A percentile compares a stretch with the other conserved stretches of the same genome.
Evolutionary conservation across 2,113 vertebrate species (phyloP).

Genomic region (Neogale vison): DNA sequence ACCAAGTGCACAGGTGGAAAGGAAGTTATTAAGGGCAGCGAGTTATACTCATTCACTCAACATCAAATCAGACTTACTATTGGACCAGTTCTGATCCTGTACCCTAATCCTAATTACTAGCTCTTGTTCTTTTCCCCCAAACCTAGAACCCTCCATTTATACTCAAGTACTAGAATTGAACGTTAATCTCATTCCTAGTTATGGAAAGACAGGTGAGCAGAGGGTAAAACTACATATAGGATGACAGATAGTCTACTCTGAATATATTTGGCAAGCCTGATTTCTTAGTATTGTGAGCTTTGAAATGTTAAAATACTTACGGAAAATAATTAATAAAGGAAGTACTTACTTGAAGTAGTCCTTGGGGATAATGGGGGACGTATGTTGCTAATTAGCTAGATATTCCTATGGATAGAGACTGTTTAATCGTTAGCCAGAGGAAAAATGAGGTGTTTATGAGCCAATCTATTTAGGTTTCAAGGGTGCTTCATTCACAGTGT

Average conservation of each 20-base stretch:
- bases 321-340: slow-evolving; percentile 63
- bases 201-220: neutral
- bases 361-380: neutral
- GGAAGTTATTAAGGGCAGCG: slow-evolving; percentile 52
- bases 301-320: slow-evolving; percentile 55
- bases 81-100: neutral
- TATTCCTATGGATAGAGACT: neutral
- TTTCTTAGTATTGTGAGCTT: slow-evolving; percentile 35
- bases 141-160: neutral
- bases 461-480: slow-evolving; percentile 48
- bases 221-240: neutral
- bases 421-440: slow-evolving; percentile 58
- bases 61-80: neutral
- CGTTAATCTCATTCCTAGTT: neutral
- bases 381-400: slow-evolving; percentile 49
- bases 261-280: slow-evolving; percentile 42
- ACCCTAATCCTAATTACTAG: neutral
- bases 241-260: neutral
- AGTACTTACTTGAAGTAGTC: slow-evolving; percentile 45
- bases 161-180: neutral
- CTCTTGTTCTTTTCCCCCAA: neutral
- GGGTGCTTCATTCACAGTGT: slow-evolving; percentile 18
- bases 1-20: slow-evolving; percentile 69
- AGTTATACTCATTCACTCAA: neutral
- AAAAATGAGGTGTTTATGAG: slow-evolving; percentile 47